Evolutionary conservation across 2,113 vertebrate genomes (phyloP).

Genomic region (Meriones unguiculatus): DNA sequence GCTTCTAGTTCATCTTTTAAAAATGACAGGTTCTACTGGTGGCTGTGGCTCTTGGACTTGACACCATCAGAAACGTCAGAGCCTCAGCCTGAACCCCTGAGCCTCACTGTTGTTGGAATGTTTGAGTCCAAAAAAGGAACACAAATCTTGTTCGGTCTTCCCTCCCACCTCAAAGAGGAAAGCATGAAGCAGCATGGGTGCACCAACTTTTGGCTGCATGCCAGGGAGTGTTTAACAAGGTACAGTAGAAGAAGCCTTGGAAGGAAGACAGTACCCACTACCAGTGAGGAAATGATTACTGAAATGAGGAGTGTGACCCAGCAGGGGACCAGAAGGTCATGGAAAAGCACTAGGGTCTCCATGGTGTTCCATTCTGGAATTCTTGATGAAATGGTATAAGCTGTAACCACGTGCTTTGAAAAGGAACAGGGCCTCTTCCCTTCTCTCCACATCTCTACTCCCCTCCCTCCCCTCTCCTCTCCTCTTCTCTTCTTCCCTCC

Average conservation of each 20-base stretch:
- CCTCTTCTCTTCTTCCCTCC: not conserved
- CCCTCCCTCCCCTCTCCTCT: not conserved
- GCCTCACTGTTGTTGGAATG: not conserved
- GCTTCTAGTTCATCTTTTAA: not conserved
- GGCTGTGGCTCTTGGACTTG: not conserved
- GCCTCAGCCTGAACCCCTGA: not conserved
- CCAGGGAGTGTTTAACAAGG: rapidly evolving
- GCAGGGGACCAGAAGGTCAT: no score
- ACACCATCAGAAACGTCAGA: not conserved
- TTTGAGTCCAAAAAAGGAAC: no score
- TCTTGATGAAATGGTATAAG: no score
- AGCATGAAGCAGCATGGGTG: not conserved
- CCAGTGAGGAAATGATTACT: not conserved
- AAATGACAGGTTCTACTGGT: not conserved
- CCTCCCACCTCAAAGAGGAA: rapidly evolving
- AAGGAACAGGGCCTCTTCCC: no score
- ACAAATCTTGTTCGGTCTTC: no score
- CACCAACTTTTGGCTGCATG: no score
- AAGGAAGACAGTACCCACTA: not conserved
- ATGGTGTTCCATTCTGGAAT: no score
- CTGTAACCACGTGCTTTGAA: no score
- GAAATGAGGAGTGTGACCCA: rapidly evolving
- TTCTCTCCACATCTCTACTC: no score
- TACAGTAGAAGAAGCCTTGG: rapidly evolving
- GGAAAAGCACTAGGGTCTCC: no score